Conservation (phyloP, 2,888 invertebrate species). For the Epicampocera succincta region DNA sequence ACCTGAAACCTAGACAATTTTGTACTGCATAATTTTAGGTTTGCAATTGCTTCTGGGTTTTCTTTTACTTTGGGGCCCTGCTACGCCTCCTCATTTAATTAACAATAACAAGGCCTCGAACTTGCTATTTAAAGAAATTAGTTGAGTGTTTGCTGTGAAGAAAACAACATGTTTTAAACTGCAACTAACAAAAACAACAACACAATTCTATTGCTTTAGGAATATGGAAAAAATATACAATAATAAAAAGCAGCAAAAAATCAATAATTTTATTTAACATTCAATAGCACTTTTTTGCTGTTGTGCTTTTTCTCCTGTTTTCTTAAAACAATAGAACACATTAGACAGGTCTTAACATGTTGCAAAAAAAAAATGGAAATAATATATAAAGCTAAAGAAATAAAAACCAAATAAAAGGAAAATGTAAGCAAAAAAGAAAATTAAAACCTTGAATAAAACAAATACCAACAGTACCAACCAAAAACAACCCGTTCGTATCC, state of each 20-base stretch:
- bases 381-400: conserved; percentile 29
- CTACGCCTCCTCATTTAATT: conserved; percentile 32
- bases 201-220: conserved; percentile 11
- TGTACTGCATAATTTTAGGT: conserved; percentile 22
- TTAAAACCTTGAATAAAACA: conserved; percentile 52
- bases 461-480: background rate
- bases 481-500: background rate
- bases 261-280: conserved; percentile 62
- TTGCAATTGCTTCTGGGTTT: background rate
- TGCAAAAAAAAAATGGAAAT: conserved; percentile 8
- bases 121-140: conserved; percentile 39
- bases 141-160: conserved; percentile 1
- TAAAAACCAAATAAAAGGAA: conserved; percentile 8
- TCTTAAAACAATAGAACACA: conserved; percentile 40
- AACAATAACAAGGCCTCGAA: conserved; percentile 47
- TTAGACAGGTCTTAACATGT: conserved; percentile 56
- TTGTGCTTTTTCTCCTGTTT: background rate
- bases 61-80: background rate
- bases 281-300: conserved; percentile 46
- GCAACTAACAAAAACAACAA: conserved; percentile 2
- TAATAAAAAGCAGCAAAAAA: conserved; percentile 33
- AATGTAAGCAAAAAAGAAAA: background rate
- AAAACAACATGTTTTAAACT: background rate
- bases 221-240: conserved; percentile 4
- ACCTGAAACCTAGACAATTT: background rate